Conservation (phyloP, 2,888 invertebrate species). For the Brachynemurus nebulosus region DNA sequence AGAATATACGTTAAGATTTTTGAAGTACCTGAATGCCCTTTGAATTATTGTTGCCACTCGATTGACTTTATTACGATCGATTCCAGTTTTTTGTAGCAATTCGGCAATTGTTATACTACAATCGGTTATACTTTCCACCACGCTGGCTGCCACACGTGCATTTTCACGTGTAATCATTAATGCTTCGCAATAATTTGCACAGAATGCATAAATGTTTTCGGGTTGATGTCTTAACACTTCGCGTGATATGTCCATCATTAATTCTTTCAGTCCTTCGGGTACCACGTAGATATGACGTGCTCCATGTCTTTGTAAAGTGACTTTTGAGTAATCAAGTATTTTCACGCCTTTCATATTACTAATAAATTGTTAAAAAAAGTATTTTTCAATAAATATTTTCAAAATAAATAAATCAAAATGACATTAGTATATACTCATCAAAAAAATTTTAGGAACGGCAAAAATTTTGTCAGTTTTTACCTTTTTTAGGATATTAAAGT, state of each 20-base stretch:
- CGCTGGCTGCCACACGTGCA: conserved; percentile 28
- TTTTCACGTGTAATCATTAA: conserved; percentile 51
- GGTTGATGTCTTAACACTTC: conserved; percentile 60
- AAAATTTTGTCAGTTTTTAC: no score
- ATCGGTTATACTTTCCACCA: conserved; percentile 28
- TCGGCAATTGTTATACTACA: conserved; percentile 26
- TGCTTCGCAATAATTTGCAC: conserved; percentile 53
- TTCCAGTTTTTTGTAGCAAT: conserved; percentile 25
- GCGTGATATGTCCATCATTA: conserved; percentile 58
- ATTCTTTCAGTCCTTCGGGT: conserved; percentile 53
- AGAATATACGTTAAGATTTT: no score
- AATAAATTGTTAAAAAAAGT: no score
- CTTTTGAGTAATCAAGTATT: no score
- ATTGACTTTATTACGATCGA: conserved; percentile 26
- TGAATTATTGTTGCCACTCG: conserved; percentile 26
- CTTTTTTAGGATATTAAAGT: no score
- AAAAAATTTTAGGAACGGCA: no score
- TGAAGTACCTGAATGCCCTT: conserved; percentile 21
- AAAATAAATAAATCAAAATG: no score
- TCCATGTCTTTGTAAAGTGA: conserved; percentile 29
- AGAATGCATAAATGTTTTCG: conserved; percentile 44
- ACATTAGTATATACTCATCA: no score
- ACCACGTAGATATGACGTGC: conserved; percentile 36
- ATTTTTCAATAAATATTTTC: no score
- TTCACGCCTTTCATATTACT: no score